phyloP scores from a whole-genome alignment of 2,888 invertebrate genomes.

The Hetaerina titia region DNA sequence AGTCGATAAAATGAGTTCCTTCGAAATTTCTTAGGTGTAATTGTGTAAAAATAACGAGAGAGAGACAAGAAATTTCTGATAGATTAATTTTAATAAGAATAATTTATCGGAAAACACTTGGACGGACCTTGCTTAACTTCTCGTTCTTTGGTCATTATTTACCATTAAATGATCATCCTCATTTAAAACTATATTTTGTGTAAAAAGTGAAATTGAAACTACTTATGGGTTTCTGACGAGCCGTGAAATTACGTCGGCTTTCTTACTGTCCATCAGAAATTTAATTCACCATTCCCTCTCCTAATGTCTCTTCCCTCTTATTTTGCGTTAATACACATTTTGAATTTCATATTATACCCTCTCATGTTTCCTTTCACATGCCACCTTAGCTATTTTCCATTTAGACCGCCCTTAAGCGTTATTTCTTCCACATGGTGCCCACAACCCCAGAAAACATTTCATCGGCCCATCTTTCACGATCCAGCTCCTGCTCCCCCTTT shows the following conservation, averaged over 20 bases:
- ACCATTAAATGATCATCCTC: background rate
- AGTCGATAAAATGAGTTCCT: too few relatives aligned
- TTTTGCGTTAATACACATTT: background rate
- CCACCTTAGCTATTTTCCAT: background rate
- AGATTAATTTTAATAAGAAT: too few relatives aligned
- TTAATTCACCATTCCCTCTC: background rate
- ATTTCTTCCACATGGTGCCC: background rate
- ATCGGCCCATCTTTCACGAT: background rate
- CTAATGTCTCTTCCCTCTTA: background rate
- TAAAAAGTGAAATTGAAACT: background rate
- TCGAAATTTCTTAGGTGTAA: too few relatives aligned
- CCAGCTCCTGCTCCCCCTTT: slow-evolving; percentile 4
- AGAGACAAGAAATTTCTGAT: too few relatives aligned
- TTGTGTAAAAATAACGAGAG: too few relatives aligned
- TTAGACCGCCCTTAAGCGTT: background rate
- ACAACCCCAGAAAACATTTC: background rate
- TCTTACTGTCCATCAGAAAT: background rate
- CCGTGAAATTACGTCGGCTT: background rate
- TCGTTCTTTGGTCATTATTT: background rate
- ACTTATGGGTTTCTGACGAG: background rate
- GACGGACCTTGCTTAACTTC: background rate
- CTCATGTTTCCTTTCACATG: background rate
- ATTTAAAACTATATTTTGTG: background rate
- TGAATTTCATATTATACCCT: background rate
- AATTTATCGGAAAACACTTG: too few relatives aligned